These are phyloP conservation scores for Anthoscopus minutus DNA, from an alignment of 2,113 vertebrate genomes.

Conservation along the genomic window DNA sequence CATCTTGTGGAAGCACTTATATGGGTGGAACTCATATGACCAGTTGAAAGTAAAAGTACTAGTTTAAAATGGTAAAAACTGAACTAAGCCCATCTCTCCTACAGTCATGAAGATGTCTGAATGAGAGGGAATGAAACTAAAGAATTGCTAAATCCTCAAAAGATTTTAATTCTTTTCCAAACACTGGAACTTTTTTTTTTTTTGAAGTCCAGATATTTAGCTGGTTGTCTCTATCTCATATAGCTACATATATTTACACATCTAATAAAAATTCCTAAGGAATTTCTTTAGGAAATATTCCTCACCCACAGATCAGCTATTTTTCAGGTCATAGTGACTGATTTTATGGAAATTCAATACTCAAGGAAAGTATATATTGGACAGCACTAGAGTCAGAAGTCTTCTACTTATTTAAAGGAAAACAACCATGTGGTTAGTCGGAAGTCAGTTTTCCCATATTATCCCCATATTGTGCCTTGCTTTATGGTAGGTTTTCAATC, in stretches of 20 bases:
- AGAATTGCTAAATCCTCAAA: background rate
- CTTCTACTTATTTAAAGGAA: constrained; percentile 12
- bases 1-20: background rate
- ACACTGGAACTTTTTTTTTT: background rate
- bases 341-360: background rate
- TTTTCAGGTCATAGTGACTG: background rate
- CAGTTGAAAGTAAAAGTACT: background rate
- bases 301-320: background rate
- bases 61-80: background rate
- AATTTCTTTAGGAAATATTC: background rate
- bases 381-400: background rate
- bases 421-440: background rate
- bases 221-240: background rate
- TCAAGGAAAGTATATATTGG: background rate
- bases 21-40: background rate
- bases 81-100: background rate
- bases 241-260: background rate
- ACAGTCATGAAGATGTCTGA: background rate
- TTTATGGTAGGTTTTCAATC: background rate
- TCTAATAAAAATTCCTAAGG: background rate
- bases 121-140: background rate
- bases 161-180: background rate
- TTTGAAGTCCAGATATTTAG: background rate
- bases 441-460: background rate
- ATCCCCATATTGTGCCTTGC: background rate